Conservation (phyloP, 1,140 invertebrate species). For the Amyelois transitella region DNA sequence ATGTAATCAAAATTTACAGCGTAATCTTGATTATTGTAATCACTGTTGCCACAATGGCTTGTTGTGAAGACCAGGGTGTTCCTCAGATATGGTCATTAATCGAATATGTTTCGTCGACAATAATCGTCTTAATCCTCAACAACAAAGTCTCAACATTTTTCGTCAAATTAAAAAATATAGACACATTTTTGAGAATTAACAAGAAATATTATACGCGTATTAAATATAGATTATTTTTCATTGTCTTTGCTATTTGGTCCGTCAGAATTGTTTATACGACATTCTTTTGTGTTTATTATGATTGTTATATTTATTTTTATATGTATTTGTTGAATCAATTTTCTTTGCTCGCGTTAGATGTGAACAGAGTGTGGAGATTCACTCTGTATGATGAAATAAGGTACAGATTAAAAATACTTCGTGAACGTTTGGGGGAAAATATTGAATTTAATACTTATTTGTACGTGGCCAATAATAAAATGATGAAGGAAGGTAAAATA, state of each 20-base stretch:
- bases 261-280: constrained; percentile 32
- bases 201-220: constrained; percentile 21
- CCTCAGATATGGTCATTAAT: constrained; percentile 42
- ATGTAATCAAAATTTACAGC: constrained; percentile 29
- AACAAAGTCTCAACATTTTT: constrained; percentile 37
- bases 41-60: constrained; percentile 27
- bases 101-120: constrained; percentile 39
- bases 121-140: constrained; percentile 30
- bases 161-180: constrained; percentile 28
- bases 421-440: constrained; percentile 35
- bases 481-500: constrained; percentile 42
- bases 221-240: constrained; percentile 22
- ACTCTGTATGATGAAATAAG: constrained; percentile 41
- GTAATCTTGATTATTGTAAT: constrained; percentile 26
- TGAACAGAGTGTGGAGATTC: constrained; percentile 53
- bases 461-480: constrained; percentile 41
- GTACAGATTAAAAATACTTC: constrained; percentile 43
- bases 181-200: constrained; percentile 41
- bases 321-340: constrained; percentile 37
- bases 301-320: constrained; percentile 26
- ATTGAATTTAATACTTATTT: constrained; percentile 37
- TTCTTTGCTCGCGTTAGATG: constrained; percentile 42
- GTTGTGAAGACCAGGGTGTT: constrained; percentile 25
- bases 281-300: constrained; percentile 30
- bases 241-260: constrained; percentile 28